Evolutionary conservation across 2,797 vertebrate species (phyloP), one percentile per base, ranked within the genome.

Genomic region (Chromobotia macracanthus): DNA sequence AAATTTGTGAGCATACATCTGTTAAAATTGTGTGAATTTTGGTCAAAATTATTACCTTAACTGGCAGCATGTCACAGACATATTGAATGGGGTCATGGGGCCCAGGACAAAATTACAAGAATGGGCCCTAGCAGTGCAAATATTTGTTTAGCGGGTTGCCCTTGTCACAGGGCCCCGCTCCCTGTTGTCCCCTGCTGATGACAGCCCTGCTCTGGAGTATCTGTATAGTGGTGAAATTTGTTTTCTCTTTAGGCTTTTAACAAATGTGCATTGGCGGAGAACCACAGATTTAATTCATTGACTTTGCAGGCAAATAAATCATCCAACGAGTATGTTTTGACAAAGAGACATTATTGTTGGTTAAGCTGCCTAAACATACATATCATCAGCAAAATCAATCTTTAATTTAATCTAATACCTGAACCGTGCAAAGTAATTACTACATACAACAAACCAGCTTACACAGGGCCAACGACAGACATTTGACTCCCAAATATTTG

Each of bases 401-500:
- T 5, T n/a, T 31, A 46, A 68, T 5, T 15, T 31, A 66, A 15
- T 16, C 73, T 41, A 38, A 38, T 28, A 51, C 25, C 58, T 3
- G 7, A 61, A 38, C 31, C 31, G 1, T 7, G 12, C 31, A 13
- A 2, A 18, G 28, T 65, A 76, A 67, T 76, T 67, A 58, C 41
- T 16, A 1, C 50, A 35, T n/a, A 46, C 51, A 31, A 16, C 51
- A 46, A 19, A 68, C 18, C 7, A 6, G 15, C 67, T 66, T 56
- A 44, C 64, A 58, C 48, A 76, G 41, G 58, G 8, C 51, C 35
- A 19, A 9, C 5, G 11, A 46, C 44, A 28, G 64, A 48, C 38
- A 76, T 76, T 76, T 76, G 74, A 76, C 74, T 76, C 74, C 21
- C 73, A 75, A 75, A 72, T 79, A 55, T 65, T 63, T 65, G 60